phyloP scores from a whole-genome alignment of 2,113 vertebrate species.

The Herpetotheres cachinnans region DNA sequence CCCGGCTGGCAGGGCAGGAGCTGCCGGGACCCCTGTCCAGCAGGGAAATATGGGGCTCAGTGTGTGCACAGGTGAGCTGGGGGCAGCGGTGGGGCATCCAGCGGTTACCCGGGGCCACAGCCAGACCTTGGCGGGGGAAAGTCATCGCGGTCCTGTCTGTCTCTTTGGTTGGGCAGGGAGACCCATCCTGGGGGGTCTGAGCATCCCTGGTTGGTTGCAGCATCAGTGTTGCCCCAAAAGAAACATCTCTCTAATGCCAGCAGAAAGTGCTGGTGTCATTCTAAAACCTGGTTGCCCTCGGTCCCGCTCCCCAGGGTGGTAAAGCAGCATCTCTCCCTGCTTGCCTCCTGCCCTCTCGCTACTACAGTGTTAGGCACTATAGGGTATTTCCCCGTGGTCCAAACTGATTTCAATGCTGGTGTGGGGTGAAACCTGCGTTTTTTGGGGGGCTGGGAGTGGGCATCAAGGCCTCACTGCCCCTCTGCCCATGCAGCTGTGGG shows the following conservation, averaged over 20 bases:
- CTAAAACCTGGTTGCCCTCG: fast-evolving
- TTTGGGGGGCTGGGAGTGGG: not conserved
- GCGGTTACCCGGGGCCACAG: fast-evolving
- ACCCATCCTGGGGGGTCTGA: fast-evolving
- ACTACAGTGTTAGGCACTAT: fast-evolving
- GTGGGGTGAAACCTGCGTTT: not conserved
- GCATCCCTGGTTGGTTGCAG: not conserved
- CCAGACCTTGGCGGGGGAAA: too few relatives aligned
- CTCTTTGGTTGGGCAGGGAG: not conserved
- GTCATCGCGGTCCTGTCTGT: fast-evolving
- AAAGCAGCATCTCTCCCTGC: not conserved
- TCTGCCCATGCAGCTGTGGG: constrained; percentile 80
- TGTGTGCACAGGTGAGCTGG: constrained; percentile 79
- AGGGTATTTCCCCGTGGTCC: fast-evolving
- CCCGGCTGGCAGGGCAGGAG: constrained; percentile 77
- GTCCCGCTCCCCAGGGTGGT: fast-evolving
- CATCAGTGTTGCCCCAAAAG: not conserved
- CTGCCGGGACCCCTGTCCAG: constrained; percentile 77
- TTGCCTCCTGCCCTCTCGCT: not conserved
- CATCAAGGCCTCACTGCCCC: not conserved
- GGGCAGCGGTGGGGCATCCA: too few relatives aligned
- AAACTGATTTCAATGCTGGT: fast-evolving
- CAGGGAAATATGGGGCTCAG: constrained; percentile 77
- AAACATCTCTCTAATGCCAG: fast-evolving
- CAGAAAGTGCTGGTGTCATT: not conserved